phyloP scores from a whole-genome alignment of 2,797 vertebrate genomes.

The Rhinatrema bivittatum region DNA sequence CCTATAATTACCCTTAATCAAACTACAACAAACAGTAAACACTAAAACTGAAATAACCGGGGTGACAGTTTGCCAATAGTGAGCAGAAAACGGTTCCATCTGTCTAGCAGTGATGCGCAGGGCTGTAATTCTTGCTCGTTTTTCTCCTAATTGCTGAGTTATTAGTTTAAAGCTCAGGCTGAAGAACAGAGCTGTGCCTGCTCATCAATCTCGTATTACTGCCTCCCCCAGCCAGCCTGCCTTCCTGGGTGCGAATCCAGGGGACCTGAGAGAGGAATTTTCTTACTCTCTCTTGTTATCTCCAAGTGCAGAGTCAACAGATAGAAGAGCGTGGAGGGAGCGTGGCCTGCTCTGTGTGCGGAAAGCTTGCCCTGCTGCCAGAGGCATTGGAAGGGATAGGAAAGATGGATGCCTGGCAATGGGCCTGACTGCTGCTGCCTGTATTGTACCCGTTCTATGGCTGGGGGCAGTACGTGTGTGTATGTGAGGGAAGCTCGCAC shows the following conservation, averaged over 20 bases:
- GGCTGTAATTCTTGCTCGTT: constrained; percentile 68
- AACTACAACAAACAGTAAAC: constrained; percentile 64
- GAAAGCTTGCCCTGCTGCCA: too few species aligned
- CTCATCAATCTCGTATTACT: constrained; percentile 53
- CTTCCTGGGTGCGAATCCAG: constrained; percentile 35
- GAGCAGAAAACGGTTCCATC: constrained; percentile 57
- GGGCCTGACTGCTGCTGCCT: too few species aligned
- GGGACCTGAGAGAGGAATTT: constrained; percentile 23
- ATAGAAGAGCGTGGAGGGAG: too few species aligned
- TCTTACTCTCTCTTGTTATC: too few species aligned
- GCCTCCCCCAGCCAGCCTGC: too few species aligned
- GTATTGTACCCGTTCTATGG: too few species aligned
- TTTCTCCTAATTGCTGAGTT: constrained; percentile 70
- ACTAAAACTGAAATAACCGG: constrained; percentile 58
- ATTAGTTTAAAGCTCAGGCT: constrained; percentile 62
- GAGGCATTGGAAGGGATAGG: too few species aligned
- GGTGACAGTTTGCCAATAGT: constrained; percentile 62
- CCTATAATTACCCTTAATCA: constrained; percentile 62
- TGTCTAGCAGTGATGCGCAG: constrained; percentile 60
- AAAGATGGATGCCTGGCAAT: too few species aligned
- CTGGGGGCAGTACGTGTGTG: too few species aligned
- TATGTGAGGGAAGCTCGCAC: too few species aligned
- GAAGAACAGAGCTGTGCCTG: constrained; percentile 46
- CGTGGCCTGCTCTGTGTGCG: too few species aligned
- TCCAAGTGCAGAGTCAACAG: too few species aligned